These are phyloP conservation scores for Aricia agestis DNA, from an alignment of 1,140 invertebrate species.

Conservation along the genomic window DNA sequence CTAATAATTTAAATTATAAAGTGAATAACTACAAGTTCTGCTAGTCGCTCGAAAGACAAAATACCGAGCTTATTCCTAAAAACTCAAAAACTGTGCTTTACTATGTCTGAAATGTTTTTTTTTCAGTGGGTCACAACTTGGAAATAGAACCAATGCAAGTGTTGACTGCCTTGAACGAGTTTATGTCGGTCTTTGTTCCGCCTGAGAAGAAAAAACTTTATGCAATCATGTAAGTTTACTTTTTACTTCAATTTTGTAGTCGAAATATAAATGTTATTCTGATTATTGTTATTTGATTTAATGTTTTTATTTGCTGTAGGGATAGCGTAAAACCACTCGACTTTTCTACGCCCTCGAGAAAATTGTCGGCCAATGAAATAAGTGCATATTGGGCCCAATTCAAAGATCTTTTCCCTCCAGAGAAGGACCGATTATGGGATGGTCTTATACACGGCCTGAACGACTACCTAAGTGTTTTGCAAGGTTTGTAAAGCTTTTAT, in stretches of 20 bases:
- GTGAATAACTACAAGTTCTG: too few relatives aligned
- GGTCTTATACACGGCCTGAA: conserved; percentile 56
- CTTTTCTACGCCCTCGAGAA: conserved; percentile 57
- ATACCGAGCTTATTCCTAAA: too few relatives aligned
- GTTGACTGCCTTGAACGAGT: conserved; percentile 76
- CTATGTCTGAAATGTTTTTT: conserved; percentile 3
- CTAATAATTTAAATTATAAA: too few relatives aligned
- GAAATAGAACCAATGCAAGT: conserved; percentile 77
- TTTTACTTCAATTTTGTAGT: conserved; percentile 1
- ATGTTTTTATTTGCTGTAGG: conserved; percentile 25
- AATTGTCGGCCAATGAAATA: conserved; percentile 49
- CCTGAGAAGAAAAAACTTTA: conserved; percentile 55
- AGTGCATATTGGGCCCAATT: conserved; percentile 58
- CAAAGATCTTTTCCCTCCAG: conserved; percentile 51
- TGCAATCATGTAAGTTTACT: conserved; percentile 52
- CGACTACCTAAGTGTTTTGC: conserved; percentile 55
- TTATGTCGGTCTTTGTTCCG: conserved; percentile 68
- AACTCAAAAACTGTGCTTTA: too few relatives aligned
- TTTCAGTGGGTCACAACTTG: conserved; percentile 70
- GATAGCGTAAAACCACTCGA: conserved; percentile 56
- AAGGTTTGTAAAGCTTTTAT: conserved; percentile 37
- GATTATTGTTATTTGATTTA: background rate
- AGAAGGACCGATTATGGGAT: conserved; percentile 65
- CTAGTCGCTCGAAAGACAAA: too few relatives aligned
- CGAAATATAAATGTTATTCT: too few relatives aligned